These are phyloP conservation scores for Nemopilema nomurai DNA, from an alignment of 30 jellyfish, hydroid and myxozoan genomes.

Conservation along the genomic window DNA sequence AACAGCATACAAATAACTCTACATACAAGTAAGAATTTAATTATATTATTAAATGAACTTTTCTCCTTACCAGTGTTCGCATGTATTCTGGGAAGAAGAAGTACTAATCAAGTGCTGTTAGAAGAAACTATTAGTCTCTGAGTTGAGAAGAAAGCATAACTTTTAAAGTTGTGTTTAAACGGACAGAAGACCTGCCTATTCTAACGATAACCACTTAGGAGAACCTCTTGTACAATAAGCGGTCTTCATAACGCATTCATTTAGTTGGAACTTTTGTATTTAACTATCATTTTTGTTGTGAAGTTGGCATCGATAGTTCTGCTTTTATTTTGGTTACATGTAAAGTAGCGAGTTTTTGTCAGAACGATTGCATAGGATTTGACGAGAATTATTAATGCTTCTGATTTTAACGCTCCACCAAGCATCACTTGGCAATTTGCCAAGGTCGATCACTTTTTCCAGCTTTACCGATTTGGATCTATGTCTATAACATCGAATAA, in stretches of 20 bases:
- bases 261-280: background rate
- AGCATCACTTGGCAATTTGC: too few species aligned
- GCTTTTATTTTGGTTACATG: background rate
- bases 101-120: background rate
- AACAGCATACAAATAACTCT: background rate
- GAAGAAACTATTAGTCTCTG: background rate
- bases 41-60: background rate
- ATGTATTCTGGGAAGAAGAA: slow-evolving; percentile 58
- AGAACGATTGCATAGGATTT: background rate
- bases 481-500: too few species aligned
- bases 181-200: background rate
- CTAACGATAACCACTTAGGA: background rate
- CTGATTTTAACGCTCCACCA: background rate
- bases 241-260: background rate
- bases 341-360: background rate
- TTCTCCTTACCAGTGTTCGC: slow-evolving; percentile 38
- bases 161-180: background rate
- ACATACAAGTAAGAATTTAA: background rate
- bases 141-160: background rate
- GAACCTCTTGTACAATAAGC: background rate
- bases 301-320: background rate
- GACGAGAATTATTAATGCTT: background rate
- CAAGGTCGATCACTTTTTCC: too few species aligned
- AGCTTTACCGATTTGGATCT: too few species aligned
- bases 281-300: background rate